Base-by-base conservation (phyloP, 2,888 invertebrate genomes). In the Crepidodera aurea region DNA sequence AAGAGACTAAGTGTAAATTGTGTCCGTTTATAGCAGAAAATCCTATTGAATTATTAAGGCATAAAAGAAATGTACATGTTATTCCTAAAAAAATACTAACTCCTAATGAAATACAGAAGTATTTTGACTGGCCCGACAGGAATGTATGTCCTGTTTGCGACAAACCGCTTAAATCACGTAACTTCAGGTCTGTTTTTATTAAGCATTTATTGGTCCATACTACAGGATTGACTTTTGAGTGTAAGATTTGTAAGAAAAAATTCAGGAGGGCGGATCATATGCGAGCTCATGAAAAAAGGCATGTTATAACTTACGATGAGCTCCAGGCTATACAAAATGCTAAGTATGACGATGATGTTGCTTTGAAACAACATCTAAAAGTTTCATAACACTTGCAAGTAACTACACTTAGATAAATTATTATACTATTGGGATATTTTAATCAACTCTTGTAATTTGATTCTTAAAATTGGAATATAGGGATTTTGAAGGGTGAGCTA, bases 261-360 rank as follows among this genome's bases (percentile, higher is more conserved):
- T 68, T 66, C 46, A 44, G 62, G 39, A 62, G 68, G 32, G 27
- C n/a, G 27, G 69, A 71, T 51, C 68, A 71, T 16, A 62, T 60
- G 64, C 19, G 54, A n/a, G 44, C 22, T 5, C 71, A 71, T 39
- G 66, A 70, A 50, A 64, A 29, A 8, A 51, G 69, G 27, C 71
- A 71, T 60, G 59, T 71, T 29, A 16, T 57, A 13, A 57, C 25
- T 16, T 57, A 16, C 37, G 48, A 32, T 12, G 57, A 57, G 39
- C n/a, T 57, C 7, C 25, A 18, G 16, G 57, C 37, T 48, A 16
- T 57, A 3, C 15, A 57, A 27, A 34, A 57, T 5, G 37, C 39
- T 15, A 19, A 46, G 3, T 32, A 56, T 25, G 46, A 56, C 6
- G 46, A 46, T 25, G 46, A 42, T 42, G 18, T 15, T 42, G 42